A percentile compares a stretch with the other conserved stretches of the same genome.
phyloP scores from a whole-genome alignment of 2,888 invertebrate genomes.

The Clanis bilineata region DNA sequence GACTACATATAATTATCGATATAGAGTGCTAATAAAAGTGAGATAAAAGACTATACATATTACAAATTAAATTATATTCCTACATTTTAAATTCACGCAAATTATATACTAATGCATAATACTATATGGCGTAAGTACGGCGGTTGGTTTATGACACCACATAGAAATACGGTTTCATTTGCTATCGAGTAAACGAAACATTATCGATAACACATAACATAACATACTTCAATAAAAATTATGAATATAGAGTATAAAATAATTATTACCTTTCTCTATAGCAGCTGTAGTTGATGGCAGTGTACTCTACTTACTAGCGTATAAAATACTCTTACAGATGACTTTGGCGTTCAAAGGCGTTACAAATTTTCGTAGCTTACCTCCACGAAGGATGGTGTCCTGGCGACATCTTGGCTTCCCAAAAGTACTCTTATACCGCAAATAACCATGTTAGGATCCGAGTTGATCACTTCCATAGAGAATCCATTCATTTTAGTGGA shows the following conservation, averaged over 20 bases:
- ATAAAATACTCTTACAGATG: neutral
- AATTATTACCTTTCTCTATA: neutral
- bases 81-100: neutral
- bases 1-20: neutral
- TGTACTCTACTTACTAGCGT: neutral
- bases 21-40: neutral
- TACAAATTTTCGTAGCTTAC: constrained; percentile 47
- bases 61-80: neutral
- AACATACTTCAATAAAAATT: neutral
- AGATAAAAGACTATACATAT: neutral
- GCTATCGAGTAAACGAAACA: neutral
- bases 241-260: neutral
- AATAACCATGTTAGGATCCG: constrained; percentile 93
- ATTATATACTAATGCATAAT: neutral
- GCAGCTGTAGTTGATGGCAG: neutral
- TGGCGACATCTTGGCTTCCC: constrained; percentile 90
- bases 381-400: constrained; percentile 90
- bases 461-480: constrained; percentile 92
- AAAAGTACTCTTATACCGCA: constrained; percentile 93
- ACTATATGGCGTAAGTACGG: neutral
- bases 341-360: constrained; percentile 1
- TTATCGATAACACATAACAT: too few species aligned
- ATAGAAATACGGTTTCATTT: neutral
- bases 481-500: constrained; percentile 96
- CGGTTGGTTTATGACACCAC: neutral